A percentile compares a stretch with the other conserved stretches of the same genome.
Evolutionary conservation across 2,888 invertebrate genomes (phyloP).

Genomic region (Caenorhabditis sulstoni): DNA sequence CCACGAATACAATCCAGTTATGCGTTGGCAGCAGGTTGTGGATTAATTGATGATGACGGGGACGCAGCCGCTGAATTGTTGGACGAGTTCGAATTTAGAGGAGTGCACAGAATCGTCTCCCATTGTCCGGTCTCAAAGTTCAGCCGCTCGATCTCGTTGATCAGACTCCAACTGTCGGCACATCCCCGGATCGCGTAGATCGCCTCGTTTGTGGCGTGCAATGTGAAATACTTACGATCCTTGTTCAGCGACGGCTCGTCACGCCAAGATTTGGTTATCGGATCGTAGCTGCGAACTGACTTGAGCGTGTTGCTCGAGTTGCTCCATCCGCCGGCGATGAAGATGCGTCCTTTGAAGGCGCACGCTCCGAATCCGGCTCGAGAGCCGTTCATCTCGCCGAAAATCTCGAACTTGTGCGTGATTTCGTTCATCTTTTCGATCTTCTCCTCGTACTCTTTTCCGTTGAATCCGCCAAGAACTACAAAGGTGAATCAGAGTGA

Average conservation of each 20-base stretch:
- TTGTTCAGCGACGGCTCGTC: slow-evolving; percentile 57
- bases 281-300: slow-evolving; percentile 51
- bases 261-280: slow-evolving; percentile 46
- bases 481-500: background rate
- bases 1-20: slow-evolving; percentile 5
- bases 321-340: slow-evolving; percentile 62
- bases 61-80: background rate
- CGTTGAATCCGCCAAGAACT: slow-evolving; percentile 61
- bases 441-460: slow-evolving; percentile 60
- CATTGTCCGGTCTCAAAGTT: slow-evolving; percentile 23
- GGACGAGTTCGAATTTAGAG: too few species aligned
- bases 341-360: slow-evolving; percentile 48
- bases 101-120: slow-evolving; percentile 37
- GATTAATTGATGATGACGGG: background rate
- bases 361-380: slow-evolving; percentile 58
- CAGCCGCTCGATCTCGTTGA: slow-evolving; percentile 45
- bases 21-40: background rate
- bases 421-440: slow-evolving; percentile 38
- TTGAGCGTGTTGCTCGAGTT: slow-evolving; percentile 51
- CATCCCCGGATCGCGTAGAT: slow-evolving; percentile 57
- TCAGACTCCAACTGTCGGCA: slow-evolving; percentile 58
- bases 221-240: slow-evolving; percentile 53
- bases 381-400: slow-evolving; percentile 56
- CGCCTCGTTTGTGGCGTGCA: slow-evolving; percentile 47
- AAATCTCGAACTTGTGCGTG: slow-evolving; percentile 31